Conservation (phyloP, 2,888 invertebrate genomes). For the Ommatoiulus sabulosus region DNA sequence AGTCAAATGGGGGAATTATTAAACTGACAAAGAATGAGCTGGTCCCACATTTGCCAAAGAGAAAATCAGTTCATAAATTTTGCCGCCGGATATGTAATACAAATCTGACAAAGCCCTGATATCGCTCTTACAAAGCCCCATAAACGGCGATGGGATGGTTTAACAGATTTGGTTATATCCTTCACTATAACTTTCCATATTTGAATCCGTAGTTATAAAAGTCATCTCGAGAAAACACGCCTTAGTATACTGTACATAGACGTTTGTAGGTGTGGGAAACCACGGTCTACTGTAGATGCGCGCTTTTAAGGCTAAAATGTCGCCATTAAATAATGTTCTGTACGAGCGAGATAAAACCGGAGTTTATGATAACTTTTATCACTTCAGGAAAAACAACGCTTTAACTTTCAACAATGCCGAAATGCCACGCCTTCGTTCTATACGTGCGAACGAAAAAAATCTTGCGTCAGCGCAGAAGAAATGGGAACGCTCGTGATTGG, state of each 20-base stretch:
- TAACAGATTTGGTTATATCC: too few relatives aligned
- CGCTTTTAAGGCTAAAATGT: not conserved
- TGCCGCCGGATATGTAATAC: too few relatives aligned
- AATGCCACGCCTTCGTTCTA: not conserved
- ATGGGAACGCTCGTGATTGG: not conserved
- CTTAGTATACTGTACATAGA: not conserved
- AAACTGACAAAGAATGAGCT: too few relatives aligned
- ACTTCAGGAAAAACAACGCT: not conserved
- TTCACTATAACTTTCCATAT: too few relatives aligned
- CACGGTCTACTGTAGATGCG: not conserved
- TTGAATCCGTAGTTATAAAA: too few relatives aligned
- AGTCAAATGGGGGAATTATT: too few relatives aligned
- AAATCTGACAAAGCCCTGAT: too few relatives aligned
- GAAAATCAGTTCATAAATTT: too few relatives aligned
- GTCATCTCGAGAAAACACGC: not conserved
- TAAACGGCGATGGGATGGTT: too few relatives aligned
- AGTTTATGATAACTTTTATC: constrained; percentile 23
- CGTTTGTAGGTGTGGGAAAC: not conserved
- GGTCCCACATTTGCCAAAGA: too few relatives aligned
- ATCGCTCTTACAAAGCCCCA: too few relatives aligned
- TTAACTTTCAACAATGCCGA: constrained; percentile 11
- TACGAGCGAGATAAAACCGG: not conserved
- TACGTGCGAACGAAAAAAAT: not conserved
- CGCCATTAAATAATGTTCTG: not conserved
- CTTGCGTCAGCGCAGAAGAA: not conserved